Evolutionary conservation across 1,140 invertebrate species (phyloP), one percentile per base, ranked within the genome.

Genomic region (Aphis craccivora): DNA sequence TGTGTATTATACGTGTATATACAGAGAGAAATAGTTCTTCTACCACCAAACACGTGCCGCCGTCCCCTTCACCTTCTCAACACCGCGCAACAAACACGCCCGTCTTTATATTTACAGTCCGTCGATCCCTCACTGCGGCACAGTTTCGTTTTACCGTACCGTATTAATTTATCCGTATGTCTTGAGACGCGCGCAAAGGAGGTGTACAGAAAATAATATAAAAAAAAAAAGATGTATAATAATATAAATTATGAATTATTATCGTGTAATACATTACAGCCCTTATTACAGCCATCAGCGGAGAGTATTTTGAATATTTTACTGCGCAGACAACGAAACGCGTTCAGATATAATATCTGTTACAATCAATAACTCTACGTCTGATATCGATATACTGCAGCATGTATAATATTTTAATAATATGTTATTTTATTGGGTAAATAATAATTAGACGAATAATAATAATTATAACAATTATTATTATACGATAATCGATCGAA

Each of bases 31-130:
- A 76, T n/a, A 76, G 20, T 83, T 83, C 35, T 88, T 37, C 35
- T 35, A 40, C 88, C 88, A 40, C 88, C 88, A 89, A 89, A 89
- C 51, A 55, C 88, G 88, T 89, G 88, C 88, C 35, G 35, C 51
- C 88, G 7, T 11, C 20, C 5, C 8, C 20, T 30, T 22, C n/a
- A 11, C 22, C n/a, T 8, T 53, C 22, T n/a, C 30, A 76, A n/a
- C 60, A 0, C 35, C 48, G n/a, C 20, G 8, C 18, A 53, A 18
- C n/a, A 9, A 87, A 51, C 35, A 43, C 48, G 83, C 22, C 81
- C 22, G 30, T 67, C 60, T 18, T 18, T 40, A 40, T 11, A 45
- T n/a, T n/a, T 40, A 40, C 25, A 14, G 1, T 76, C 60, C 2
- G 14, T 14, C 11, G 60, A 76, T 76, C 60, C 60, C 30, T 76